Evolutionary conservation across 2,113 vertebrate genomes (phyloP), one percentile per base, ranked within the genome.

Genomic region (Chloroceryle aenea): DNA sequence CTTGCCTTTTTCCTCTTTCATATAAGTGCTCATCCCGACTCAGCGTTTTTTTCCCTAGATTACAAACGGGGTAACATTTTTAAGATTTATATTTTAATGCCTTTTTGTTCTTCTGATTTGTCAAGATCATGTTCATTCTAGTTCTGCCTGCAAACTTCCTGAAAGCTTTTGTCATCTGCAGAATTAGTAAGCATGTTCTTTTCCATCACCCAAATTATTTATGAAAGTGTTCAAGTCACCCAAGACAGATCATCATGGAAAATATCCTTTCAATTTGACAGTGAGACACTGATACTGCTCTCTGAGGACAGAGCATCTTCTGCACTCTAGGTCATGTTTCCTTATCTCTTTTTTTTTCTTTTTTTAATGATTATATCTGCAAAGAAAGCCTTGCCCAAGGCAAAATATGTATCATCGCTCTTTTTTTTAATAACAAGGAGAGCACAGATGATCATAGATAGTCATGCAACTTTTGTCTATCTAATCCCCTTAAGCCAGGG

Each of bases 81-180:
- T 5, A 63, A 85, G 79, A 38, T 32, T 53, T 75, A 20, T 4
- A 8, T 58, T 56, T 84, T 68, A 3, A 47, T 68, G 86, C 43
- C 38, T 72, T 8, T 53, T 66, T 69, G 21, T 73, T 89, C 34
- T 94, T 83, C 66, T 78, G n/a, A 25, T 87, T 75, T 85, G 61
- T 38, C 81, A 79, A 56, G 58, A 89, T 79, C 32, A 2, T 47
- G 26, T 78, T 75, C 61, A 9, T 85, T 82, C 32, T 48, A 75
- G 34, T 66, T 82, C 62, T 89, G 78, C 61, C 86, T 83, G 68
- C 71, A 40, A 85, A 79, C 10, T 75, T 82, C 62, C 66, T 87
- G 82, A 82, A 78, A 94, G 69, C 26, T 79, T 87, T 87, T 95
- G 93, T 95, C 85, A 90, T 87, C 78, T 93, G 62, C 74, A 94